Conservation (phyloP, 2,888 invertebrate species). For the Cephus pulcher region DNA sequence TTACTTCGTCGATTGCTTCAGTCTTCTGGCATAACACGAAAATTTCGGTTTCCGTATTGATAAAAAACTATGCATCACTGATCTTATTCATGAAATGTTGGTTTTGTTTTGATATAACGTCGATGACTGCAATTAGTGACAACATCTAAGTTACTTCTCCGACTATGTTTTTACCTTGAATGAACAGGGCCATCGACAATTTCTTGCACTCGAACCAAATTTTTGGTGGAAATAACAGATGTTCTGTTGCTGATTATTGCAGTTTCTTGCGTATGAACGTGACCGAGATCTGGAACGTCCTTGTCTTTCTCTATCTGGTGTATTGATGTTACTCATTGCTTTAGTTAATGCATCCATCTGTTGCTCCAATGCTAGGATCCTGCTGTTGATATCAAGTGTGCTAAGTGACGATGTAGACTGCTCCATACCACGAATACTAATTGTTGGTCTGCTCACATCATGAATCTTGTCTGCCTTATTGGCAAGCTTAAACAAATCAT, state of each 20-base stretch:
- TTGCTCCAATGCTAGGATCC: background rate
- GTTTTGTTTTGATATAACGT: background rate
- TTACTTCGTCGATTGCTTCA: background rate
- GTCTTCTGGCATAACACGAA: background rate
- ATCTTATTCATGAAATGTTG: background rate
- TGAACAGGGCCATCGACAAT: background rate
- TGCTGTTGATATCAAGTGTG: background rate
- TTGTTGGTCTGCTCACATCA: background rate
- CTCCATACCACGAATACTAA: background rate
- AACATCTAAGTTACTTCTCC: background rate
- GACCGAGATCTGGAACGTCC: background rate
- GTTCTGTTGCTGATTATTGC: background rate
- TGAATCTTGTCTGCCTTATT: conserved; percentile 12
- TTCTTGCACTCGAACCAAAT: background rate
- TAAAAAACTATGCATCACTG: background rate
- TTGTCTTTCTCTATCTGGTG: background rate
- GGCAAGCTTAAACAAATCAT: conserved; percentile 8
- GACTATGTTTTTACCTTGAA: background rate
- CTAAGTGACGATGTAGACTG: background rate
- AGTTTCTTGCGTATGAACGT: background rate
- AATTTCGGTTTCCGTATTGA: background rate
- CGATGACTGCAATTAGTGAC: background rate
- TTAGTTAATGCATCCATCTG: background rate
- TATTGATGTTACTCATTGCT: background rate
- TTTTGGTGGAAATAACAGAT: background rate